Evolutionary conservation across 2,797 vertebrate species (phyloP).

Genomic region (Fundulus diaphanus): DNA sequence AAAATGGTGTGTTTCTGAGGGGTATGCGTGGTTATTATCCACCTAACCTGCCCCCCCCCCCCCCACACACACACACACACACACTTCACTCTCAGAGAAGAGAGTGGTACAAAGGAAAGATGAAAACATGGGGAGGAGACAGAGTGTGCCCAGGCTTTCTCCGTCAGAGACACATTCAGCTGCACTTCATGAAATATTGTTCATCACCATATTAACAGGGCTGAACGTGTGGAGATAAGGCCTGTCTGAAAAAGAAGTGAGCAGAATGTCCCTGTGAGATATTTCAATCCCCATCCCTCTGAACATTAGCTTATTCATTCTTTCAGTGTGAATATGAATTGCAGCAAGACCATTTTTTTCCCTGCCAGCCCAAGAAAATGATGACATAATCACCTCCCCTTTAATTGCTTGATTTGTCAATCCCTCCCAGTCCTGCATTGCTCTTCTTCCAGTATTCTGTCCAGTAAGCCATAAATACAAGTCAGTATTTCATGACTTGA

Average conservation of each 20-base stretch:
- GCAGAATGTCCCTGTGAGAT: constrained; percentile 81
- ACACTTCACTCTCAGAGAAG: constrained; percentile 72
- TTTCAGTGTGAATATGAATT: constrained; percentile 77
- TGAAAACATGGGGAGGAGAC: constrained; percentile 81
- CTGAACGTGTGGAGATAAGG: constrained; percentile 87
- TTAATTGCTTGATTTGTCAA: constrained; percentile 82
- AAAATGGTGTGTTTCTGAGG: constrained; percentile 45
- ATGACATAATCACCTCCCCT: constrained; percentile 82
- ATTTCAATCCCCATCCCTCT: constrained; percentile 76
- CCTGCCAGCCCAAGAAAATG: constrained; percentile 69
- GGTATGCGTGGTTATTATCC: constrained; percentile 72
- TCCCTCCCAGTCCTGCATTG: constrained; percentile 50
- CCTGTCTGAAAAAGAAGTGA: constrained; percentile 77
- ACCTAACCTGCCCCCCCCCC: constrained; percentile 74
- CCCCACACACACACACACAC: constrained; percentile 63
- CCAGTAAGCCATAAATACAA: constrained; percentile 39
- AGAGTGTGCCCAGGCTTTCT: constrained; percentile 75
- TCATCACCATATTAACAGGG: constrained; percentile 91
- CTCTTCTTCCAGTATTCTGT: constrained; percentile 34
- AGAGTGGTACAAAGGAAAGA: constrained; percentile 87
- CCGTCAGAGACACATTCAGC: constrained; percentile 80
- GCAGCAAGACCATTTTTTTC: constrained; percentile 73
- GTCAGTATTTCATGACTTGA: constrained; percentile 38
- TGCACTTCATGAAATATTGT: constrained; percentile 89
- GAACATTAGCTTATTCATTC: constrained; percentile 71